Evolutionary conservation across 2,888 invertebrate genomes (phyloP).

Genomic region (Macrophya alboannulata): DNA sequence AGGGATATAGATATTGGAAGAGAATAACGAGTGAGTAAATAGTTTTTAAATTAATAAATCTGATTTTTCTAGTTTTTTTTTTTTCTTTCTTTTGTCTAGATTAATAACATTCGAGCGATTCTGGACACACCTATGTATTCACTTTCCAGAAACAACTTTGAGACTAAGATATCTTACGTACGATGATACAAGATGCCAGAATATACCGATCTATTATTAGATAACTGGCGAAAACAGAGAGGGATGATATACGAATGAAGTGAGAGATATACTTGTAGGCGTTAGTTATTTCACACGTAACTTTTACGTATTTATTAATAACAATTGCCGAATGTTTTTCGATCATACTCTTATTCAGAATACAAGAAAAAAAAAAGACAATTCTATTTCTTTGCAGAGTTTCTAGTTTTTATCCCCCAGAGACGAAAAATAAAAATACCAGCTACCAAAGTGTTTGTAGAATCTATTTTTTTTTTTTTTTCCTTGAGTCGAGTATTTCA

Average conservation of each 20-base stretch:
- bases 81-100: not conserved
- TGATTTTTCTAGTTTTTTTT: not conserved
- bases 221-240: conserved; percentile 68
- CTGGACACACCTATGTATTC: conserved; percentile 53
- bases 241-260: conserved; percentile 20
- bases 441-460: not conserved
- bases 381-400: not conserved
- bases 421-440: not conserved
- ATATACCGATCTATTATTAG: conserved; percentile 71
- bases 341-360: conserved; percentile 3
- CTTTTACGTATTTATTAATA: conserved; percentile 32
- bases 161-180: conserved; percentile 57
- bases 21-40: not conserved
- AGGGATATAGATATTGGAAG: not conserved
- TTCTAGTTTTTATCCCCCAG: not conserved
- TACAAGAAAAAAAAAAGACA: not conserved
- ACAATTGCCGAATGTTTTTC: conserved; percentile 6
- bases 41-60: not conserved
- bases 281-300: conserved; percentile 10
- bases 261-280: conserved; percentile 19
- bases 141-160: conserved; percentile 67
- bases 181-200: conserved; percentile 69
- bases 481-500: not conserved
- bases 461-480: not conserved
- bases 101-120: not conserved